Evolutionary conservation across 2,888 invertebrate genomes (phyloP).

Genomic region (Lottia gigantea): DNA sequence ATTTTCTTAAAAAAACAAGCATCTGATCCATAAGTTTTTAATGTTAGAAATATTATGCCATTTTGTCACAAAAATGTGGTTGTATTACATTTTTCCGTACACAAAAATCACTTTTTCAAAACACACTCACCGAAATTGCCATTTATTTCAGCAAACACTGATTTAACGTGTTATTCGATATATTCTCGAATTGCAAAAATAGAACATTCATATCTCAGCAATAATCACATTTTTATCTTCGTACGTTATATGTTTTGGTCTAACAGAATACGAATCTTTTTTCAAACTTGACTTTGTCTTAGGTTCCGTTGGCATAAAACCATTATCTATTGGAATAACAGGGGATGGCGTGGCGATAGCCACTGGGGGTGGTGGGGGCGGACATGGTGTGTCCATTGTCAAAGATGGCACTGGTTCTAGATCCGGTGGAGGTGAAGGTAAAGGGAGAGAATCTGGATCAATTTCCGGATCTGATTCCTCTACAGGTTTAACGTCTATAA

Average conservation of each 20-base stretch:
- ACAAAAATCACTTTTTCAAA: too few relatives aligned
- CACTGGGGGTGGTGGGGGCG: constrained; percentile 14
- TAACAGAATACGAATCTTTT: neutral
- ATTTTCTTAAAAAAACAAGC: too few relatives aligned
- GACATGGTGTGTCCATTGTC: neutral
- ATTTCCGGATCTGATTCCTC: constrained; percentile 18
- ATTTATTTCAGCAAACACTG: too few relatives aligned
- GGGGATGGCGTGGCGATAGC: constrained; percentile 11
- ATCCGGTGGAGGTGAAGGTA: neutral
- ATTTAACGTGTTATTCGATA: too few relatives aligned
- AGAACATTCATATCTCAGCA: constrained; percentile 24
- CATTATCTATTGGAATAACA: neutral
- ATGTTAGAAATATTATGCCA: too few relatives aligned
- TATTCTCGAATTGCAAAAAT: neutral
- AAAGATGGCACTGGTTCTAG: neutral
- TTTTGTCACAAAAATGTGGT: too few relatives aligned
- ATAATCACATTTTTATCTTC: constrained; percentile 30
- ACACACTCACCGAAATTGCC: too few relatives aligned
- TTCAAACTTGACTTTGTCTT: constrained; percentile 1
- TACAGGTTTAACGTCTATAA: constrained; percentile 31
- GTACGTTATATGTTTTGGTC: constrained; percentile 16
- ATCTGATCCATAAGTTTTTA: too few relatives aligned
- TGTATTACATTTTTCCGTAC: too few relatives aligned
- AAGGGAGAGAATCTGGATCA: constrained; percentile 6
- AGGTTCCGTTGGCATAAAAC: constrained; percentile 1